Conservation (phyloP, 2,888 invertebrate genomes). For the Selenia dentaria region DNA sequence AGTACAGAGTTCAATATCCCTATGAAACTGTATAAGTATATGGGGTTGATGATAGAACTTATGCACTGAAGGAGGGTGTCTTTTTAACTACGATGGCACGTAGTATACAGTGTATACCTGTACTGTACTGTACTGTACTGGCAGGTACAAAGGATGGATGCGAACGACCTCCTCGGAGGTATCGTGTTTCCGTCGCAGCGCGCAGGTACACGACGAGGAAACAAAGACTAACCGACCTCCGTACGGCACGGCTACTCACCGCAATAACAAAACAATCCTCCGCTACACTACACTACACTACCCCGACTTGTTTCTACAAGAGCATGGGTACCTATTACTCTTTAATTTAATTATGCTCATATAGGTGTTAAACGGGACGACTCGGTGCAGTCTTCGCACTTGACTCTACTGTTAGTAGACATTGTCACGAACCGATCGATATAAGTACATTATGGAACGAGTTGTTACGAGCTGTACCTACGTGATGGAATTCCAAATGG, state of each 20-base stretch:
- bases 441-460: no score
- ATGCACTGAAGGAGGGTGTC: constrained; percentile 1
- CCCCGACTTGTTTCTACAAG: constrained; percentile 17
- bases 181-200: constrained; percentile 31
- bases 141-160: constrained; percentile 14
- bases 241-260: constrained; percentile 19
- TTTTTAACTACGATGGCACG: neutral
- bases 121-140: no score
- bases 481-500: no score
- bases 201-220: constrained; percentile 17
- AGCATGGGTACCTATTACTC: no score
- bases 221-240: constrained; percentile 28
- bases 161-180: constrained; percentile 26
- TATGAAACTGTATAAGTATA: no score
- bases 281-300: no score
- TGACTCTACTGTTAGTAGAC: no score
- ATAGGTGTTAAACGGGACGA: constrained; percentile 21
- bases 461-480: no score
- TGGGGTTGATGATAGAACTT: no score
- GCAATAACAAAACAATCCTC: neutral
- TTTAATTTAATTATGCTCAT: constrained; percentile 30
- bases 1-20: no score
- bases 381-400: no score
- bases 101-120: neutral
- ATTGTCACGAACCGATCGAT: no score